Evolutionary conservation across 2,113 vertebrate genomes (phyloP), one percentile per base, ranked within the genome.

Genomic region (Saccopteryx leptura): DNA sequence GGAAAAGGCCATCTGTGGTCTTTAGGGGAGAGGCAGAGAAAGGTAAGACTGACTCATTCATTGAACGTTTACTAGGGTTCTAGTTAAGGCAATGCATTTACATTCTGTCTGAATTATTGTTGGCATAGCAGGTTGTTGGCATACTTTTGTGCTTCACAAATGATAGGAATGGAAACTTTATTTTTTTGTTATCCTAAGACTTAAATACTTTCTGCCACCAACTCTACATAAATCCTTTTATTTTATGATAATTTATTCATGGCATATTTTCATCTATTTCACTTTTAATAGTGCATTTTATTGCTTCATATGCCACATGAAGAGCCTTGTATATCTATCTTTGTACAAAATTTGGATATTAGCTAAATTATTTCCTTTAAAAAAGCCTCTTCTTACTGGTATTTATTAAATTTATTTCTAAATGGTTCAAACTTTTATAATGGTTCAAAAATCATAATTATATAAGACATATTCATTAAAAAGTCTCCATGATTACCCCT

Each of bases 381-480:
- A 82, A 85, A 54, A 39, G 2, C 8, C 6, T 88, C 19, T 21
- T 86, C n/a, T 88, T 75, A 76, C 82, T 71, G 69, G 17, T 74
- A 88, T 84, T 92, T 65, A 80, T 75, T 90, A 68, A 28, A 79
- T 80, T 92, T 69, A 66, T 81, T 89, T 89, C 28, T 90, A 63
- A 92, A 86, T 86, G 48, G 58, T 4, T 79, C 68, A 33, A 82
- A 75, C 7, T 7, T 81, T 88, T 19, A 81, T 28, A 71, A 19
- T 28, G 17, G 6, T 33, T 90, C 72, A 88, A 93, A 90, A 90
- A 74, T 83, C n/a, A 7, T 66, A 93, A 54, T 4, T 84, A 82
- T 6, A 72, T 71, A 78, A 87, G 79, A 79, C 4, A 14, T 66
- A 63, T 61, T 92, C 15, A 63, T 85, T 69, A 92, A 85, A 15